phyloP scores from a whole-genome alignment of 2,797 vertebrate species.

The Acanthornis magna region DNA sequence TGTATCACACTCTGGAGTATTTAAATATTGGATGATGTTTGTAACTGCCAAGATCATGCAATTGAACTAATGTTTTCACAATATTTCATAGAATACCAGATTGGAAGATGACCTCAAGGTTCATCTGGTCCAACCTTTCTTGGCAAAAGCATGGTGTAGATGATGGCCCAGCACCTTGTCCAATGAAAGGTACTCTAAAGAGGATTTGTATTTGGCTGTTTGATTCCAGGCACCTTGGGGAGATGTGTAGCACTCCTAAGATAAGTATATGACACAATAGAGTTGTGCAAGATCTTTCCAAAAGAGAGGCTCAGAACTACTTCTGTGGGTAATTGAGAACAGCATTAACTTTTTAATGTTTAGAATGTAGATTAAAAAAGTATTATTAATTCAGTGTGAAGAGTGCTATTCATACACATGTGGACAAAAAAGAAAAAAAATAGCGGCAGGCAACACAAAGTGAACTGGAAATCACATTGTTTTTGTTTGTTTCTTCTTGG shows the following conservation, averaged over 20 bases:
- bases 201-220: not conserved
- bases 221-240: not conserved
- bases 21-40: not conserved
- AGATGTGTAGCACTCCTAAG: not conserved
- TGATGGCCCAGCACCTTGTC: not conserved
- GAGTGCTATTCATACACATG: not conserved
- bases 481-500: not conserved
- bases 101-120: not conserved
- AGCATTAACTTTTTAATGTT: not conserved
- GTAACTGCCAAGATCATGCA: not conserved
- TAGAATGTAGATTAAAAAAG: not conserved
- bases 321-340: not conserved
- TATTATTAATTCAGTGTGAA: not conserved
- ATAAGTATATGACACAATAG: not conserved
- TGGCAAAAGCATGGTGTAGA: not conserved
- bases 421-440: not conserved
- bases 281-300: not conserved
- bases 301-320: not conserved
- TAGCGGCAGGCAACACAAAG: not conserved
- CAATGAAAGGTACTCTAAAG: not conserved
- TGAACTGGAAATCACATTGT: not conserved
- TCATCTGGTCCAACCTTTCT: not conserved
- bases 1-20: not conserved
- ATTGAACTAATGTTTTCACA: not conserved
- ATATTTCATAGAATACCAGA: not conserved